A percentile compares a stretch with the other conserved stretches of the same genome.
Conservation (phyloP, 2,888 invertebrate genomes). For the Drosophila borborema region DNA sequence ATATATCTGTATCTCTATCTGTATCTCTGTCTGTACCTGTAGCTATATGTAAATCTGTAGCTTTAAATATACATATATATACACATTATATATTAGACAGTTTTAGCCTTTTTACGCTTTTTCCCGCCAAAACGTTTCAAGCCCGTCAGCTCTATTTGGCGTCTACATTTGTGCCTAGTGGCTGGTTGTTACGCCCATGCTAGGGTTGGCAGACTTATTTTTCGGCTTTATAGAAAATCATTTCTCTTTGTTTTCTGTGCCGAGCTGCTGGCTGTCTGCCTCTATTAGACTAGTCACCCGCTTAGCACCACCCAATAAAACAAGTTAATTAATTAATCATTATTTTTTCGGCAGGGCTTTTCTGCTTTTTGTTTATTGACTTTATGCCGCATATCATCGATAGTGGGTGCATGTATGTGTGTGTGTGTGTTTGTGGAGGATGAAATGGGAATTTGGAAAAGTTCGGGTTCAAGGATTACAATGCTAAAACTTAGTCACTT, state of each 20-base stretch:
- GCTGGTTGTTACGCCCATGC: not conserved
- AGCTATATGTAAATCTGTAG: not conserved
- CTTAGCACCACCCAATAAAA: conserved; percentile 58
- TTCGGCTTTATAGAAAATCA: conserved; percentile 62
- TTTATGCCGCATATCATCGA: conserved; percentile 35
- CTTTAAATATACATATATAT: not conserved
- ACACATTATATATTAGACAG: not conserved
- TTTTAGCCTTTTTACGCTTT: not conserved
- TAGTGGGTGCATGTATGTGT: conserved; percentile 13
- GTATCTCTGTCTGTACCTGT: not conserved
- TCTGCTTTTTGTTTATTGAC: conserved; percentile 62
- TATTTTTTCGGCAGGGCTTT: conserved; percentile 63
- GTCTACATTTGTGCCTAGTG: conserved; percentile 1
- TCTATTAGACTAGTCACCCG: conserved; percentile 25
- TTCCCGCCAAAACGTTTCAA: conserved; percentile 1
- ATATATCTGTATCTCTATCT: not conserved
- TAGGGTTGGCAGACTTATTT: conserved; percentile 55
- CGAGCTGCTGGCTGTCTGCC: not conserved
- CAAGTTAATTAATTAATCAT: conserved; percentile 79
- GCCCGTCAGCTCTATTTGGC: conserved; percentile 8
- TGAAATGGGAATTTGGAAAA: not conserved
- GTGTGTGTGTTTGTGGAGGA: conserved; percentile 1
- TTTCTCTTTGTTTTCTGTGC: conserved; percentile 50
- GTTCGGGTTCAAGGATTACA: conserved; percentile 50
- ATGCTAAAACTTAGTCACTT: conserved; percentile 69